phyloP scores from a whole-genome alignment of 2,113 vertebrate species.

The Raja brachyura region DNA sequence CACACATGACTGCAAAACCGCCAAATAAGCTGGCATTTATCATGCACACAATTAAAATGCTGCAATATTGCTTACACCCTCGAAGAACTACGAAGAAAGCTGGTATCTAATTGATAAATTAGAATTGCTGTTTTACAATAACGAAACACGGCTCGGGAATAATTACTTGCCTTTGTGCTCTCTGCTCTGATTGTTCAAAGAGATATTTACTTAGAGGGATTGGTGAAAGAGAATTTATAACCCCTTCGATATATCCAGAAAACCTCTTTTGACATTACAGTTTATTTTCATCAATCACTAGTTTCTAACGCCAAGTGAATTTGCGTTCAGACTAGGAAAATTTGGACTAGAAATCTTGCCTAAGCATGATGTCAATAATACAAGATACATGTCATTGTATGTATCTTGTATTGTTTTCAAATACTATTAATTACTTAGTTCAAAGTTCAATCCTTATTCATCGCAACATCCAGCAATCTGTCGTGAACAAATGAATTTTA shows the following conservation, averaged over 20 bases:
- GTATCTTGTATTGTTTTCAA: neutral
- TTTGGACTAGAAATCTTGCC: constrained; percentile 43
- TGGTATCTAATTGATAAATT: neutral
- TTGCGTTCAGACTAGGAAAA: constrained; percentile 39
- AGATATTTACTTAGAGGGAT: constrained; percentile 1
- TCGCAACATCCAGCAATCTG: neutral
- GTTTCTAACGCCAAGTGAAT: constrained; percentile 25
- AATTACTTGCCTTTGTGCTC: neutral
- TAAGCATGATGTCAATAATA: neutral
- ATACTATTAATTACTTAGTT: neutral
- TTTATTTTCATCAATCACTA: neutral
- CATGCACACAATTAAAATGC: constrained; percentile 13
- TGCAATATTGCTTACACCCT: neutral
- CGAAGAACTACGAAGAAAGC: neutral
- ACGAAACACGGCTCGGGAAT: neutral
- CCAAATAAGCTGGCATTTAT: neutral
- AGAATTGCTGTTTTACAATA: constrained; percentile 23
- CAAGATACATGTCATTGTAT: neutral
- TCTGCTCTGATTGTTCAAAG: neutral
- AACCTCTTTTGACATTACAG: neutral
- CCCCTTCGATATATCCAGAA: neutral
- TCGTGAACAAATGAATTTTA: neutral
- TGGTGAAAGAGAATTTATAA: neutral
- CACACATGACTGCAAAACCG: constrained; percentile 4
- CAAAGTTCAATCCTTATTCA: neutral